Base-by-base conservation (phyloP, 2,797 vertebrate species). In the Rhinophrynus dorsalis region DNA sequence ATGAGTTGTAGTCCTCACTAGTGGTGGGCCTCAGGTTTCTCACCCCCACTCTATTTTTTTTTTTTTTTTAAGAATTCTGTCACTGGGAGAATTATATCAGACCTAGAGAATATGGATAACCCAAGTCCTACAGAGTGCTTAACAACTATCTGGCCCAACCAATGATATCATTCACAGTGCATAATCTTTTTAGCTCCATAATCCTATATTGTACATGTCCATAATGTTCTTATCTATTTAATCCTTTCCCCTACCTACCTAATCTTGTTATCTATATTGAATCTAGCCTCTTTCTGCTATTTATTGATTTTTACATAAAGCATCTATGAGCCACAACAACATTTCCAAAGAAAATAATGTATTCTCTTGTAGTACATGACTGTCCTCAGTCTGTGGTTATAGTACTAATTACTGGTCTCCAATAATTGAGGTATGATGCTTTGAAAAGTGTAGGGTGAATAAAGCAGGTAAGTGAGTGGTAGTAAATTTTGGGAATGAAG, bases 221-320 rank as follows among this genome's bases (percentile, higher is more conserved):
- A 52, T 73, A 73, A 73, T 73, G 38, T 45, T 73, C 69, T 73
- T 73, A 73, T 73, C 69, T 73, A 59, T 73, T 50, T 73, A 73
- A 73, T 66, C 61, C 69, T 44, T 60, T 27, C 54, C 50, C 62
- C 54, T 54, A 21, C 54, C 54, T 66, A 54, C 35, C 27, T 73
- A 73, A 73, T 73, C 69, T 63, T 66, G 45, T 73, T 73, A 73
- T 73, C 69, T 73, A 73, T 73, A 66, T 73, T 73, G 55, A 66
- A 73, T 73, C 61, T 66, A 66, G 40, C 52, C 61, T 66, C 44
- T 73, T 59, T 73, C 69, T 66, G 54, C 15, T 66, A 59, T 44
- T 59, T 73, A 73, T 73, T 58, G 69, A 73, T 66, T 73, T 73
- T 15, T 52, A 48, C 45, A 73, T 73, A 73, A 73, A 66, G 69